Conservation (phyloP, 2,113 vertebrate genomes). For the Hepsetus odoe region DNA sequence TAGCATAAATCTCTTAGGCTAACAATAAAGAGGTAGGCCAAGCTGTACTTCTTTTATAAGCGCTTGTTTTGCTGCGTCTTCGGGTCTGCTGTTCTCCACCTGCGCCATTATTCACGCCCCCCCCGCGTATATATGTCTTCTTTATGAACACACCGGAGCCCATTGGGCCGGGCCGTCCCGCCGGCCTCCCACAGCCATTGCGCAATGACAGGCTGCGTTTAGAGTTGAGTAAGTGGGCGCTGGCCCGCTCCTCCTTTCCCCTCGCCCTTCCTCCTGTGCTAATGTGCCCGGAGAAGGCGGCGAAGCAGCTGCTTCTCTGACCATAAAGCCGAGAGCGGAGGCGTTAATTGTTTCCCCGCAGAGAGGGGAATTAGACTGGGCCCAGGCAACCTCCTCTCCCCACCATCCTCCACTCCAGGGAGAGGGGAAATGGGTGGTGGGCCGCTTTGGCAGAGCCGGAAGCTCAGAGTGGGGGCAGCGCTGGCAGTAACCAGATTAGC, state of each 20-base stretch:
- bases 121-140: slow-evolving; percentile 24
- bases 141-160: slow-evolving; percentile 21
- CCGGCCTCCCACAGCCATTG: slow-evolving; percentile 35
- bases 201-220: slow-evolving; percentile 60
- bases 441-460: slow-evolving; percentile 64
- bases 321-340: slow-evolving; percentile 72
- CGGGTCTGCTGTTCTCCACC: neutral
- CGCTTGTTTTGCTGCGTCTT: slow-evolving; percentile 22
- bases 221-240: slow-evolving; percentile 61
- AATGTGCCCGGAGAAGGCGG: slow-evolving; percentile 69
- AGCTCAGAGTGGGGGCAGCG: slow-evolving; percentile 64
- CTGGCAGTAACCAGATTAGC: slow-evolving; percentile 59
- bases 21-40: slow-evolving; percentile 29
- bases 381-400: slow-evolving; percentile 32
- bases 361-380: slow-evolving; percentile 66
- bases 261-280: slow-evolving; percentile 61
- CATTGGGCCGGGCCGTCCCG: slow-evolving; percentile 32
- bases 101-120: slow-evolving; percentile 52
- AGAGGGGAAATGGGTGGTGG: slow-evolving; percentile 59
- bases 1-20: slow-evolving; percentile 36
- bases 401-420: slow-evolving; percentile 38
- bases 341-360: slow-evolving; percentile 71
- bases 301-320: slow-evolving; percentile 76
- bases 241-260: slow-evolving; percentile 54
- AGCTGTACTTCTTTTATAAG: slow-evolving; percentile 36